Base-by-base conservation (phyloP, 2,797 vertebrate species). In the Knipowitschia caucasica region DNA sequence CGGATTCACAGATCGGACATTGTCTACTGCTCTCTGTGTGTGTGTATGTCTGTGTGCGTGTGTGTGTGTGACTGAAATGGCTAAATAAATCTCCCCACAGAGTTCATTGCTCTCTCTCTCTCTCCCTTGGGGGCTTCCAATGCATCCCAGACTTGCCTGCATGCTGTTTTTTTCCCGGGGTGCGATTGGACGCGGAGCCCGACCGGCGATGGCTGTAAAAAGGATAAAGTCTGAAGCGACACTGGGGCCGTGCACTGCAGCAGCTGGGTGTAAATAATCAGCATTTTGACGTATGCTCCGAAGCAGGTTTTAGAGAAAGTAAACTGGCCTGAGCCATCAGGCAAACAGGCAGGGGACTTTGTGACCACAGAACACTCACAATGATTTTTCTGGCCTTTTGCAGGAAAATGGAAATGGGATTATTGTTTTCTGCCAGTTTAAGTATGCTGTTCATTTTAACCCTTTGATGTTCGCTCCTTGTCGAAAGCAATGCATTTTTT, bases 1-100 rank as follows among this genome's bases (percentile, higher is more conserved):
- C 64, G 77, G 73, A 73, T 75, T 77, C 68, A 62, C 63, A 64
- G 38, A 67, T 69, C 33, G 51, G 67, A 74, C 67, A 50, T 3
- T 77, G 71, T 73, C 50, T 62, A 54, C 54, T 71, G 75, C 71
- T 61, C 49, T 0, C 68, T 71, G 17, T 21, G 64, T 60, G 31
- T 51, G 51, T 55, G 50, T 57, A n/a, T 0, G 70, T 71, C 36
- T 21, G 64, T 60, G 31, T 51, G 51, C 56, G 50, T 57, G 75
- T 69, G 73, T 70, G 64, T 55, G 56, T 20, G 51, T 40, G 47
- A 53, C 33, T 50, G 23, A 70, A 78, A 75, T 71, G 38, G 60
- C 68, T 60, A 53, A 78, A n/a, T n/a, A n/a, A 77, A 78, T 59
- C 67, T 55, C 62, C 67, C 54, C 64, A 47, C 51, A 67, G 50